phyloP scores from a whole-genome alignment of 1,140 invertebrate species.

The Sminthurinus signatus region DNA sequence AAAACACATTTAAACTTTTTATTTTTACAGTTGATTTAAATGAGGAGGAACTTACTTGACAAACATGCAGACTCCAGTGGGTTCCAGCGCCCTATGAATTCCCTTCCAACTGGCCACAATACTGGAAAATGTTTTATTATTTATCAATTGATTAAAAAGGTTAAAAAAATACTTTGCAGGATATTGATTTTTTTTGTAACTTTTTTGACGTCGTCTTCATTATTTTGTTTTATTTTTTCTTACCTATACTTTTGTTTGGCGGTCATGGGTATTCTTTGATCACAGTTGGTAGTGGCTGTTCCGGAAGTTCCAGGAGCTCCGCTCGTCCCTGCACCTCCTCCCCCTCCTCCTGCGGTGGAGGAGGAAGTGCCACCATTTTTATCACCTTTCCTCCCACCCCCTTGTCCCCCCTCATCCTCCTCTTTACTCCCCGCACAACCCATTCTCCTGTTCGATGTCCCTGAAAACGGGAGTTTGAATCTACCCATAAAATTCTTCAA shows the following conservation, averaged over 20 bases:
- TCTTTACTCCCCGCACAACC: slow-evolving; percentile 67
- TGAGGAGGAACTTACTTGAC: slow-evolving; percentile 73
- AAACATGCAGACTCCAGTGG: slow-evolving; percentile 83
- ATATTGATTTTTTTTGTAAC: too few relatives aligned
- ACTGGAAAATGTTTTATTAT: too few relatives aligned
- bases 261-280: slow-evolving; percentile 71
- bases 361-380: slow-evolving; percentile 42
- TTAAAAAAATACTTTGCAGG: too few relatives aligned
- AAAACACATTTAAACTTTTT: too few relatives aligned
- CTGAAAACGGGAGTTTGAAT: slow-evolving; percentile 28
- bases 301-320: background rate
- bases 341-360: slow-evolving; percentile 49
- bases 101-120: slow-evolving; percentile 85
- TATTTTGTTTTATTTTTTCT: too few relatives aligned
- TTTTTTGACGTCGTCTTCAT: too few relatives aligned
- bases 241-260: slow-evolving; percentile 80
- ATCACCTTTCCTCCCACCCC: slow-evolving; percentile 47
- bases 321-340: too few relatives aligned
- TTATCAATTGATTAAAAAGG: too few relatives aligned
- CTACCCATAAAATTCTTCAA: slow-evolving; percentile 42
- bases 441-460: slow-evolving; percentile 49
- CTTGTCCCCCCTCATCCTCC: slow-evolving; percentile 45
- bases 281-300: slow-evolving; percentile 42
- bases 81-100: slow-evolving; percentile 75
- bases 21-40: too few relatives aligned